phyloP scores from a whole-genome alignment of 2,888 invertebrate genomes.

The Notocelia uddmanniana region DNA sequence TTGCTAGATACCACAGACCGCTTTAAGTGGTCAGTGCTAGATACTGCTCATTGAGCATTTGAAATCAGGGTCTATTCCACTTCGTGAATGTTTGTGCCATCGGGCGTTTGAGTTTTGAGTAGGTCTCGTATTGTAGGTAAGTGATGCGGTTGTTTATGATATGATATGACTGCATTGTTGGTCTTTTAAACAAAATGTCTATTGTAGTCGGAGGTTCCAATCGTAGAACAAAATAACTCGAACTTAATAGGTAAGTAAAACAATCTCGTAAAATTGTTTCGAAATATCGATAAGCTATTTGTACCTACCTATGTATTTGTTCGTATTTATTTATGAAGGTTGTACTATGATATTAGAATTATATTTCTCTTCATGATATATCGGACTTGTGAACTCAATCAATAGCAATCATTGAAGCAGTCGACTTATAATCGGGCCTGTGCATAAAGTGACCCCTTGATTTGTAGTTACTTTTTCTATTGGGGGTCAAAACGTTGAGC shows the following conservation, averaged over 20 bases:
- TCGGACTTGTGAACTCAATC: neutral
- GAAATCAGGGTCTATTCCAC: no score
- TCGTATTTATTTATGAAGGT: neutral
- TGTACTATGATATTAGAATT: neutral
- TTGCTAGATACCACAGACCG: no score
- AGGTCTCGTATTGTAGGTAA: no score
- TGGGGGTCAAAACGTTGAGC: neutral
- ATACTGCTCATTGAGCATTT: no score
- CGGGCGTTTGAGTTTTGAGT: no score
- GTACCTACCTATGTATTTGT: neutral
- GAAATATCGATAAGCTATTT: neutral
- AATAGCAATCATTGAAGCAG: neutral
- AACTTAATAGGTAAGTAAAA: neutral
- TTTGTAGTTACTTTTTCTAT: neutral
- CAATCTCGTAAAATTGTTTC: neutral
- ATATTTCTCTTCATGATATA: neutral
- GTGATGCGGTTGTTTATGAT: neutral
- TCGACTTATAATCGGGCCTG: neutral
- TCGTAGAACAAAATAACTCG: neutral
- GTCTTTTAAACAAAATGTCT: neutral
- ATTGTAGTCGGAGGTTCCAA: neutral
- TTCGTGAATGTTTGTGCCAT: no score
- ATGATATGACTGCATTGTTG: neutral
- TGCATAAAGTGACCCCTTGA: neutral
- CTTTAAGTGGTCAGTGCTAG: no score